Evolutionary conservation across 2,113 vertebrate genomes (phyloP), one percentile per base, ranked within the genome.

Genomic region (Sus scrofa): DNA sequence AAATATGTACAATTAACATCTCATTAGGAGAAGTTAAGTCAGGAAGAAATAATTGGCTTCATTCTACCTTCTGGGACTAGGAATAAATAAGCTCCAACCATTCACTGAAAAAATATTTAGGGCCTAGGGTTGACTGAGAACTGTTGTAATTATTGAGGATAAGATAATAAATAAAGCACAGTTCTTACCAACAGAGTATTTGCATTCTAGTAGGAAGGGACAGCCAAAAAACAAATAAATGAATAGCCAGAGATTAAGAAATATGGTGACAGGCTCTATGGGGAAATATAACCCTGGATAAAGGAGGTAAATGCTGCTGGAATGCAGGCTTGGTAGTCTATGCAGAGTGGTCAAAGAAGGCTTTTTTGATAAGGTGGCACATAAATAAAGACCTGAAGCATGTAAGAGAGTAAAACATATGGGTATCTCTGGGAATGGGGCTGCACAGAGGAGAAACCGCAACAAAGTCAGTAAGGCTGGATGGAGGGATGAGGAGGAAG

Each of bases 51-150:
- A 32, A 89, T 65, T 60, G 60, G 71, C 30, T 85, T 32, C 22
- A 60, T 63, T 82, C 9, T 14, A 52, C 20, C 19, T 62, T 56
- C 70, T 86, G 68, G 4, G 14, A 50, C 62, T 26, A 71, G 56
- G 24, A 90, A 83, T 8, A 89, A 56, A 7, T 22, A 78, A 20
- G 15, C 4, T 89, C 83, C 20, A 58, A 60, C 8, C 16, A 82
- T 18, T 95, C 34, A 20, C 13, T 84, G 81, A 22, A 60, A 90
- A 92, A 96, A 86, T 62, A 88, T 39, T 92, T 77, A 94, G 81
- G 74, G 27, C 9, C 58, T 58, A 24, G 32, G 81, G 10, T 52
- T 65, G 67, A 67, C 30, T 12, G 44, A 81, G 4, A 15, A 58
- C 18, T 16, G 26, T 32, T 96, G 14, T 73, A 78, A 78, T 54